Evolutionary conservation across 2,797 vertebrate species (phyloP).

Genomic region (Strix occidentalis): DNA sequence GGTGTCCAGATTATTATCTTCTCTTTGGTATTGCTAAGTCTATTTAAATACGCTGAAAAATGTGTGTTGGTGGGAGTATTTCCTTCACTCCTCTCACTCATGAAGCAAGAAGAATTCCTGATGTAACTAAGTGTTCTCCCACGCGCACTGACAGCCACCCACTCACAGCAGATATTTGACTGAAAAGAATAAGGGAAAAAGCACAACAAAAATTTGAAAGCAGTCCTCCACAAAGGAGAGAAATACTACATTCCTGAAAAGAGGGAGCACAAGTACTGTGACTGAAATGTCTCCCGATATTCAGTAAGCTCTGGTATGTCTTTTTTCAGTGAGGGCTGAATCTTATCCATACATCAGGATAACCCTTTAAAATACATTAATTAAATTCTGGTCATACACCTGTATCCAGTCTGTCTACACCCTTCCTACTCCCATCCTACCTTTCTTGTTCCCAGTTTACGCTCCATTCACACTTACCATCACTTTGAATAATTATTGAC

Average conservation of each 20-base stretch:
- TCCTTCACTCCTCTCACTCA: slow-evolving; percentile 31
- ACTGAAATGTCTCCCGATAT: background rate
- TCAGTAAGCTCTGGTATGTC: background rate
- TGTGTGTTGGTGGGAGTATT: slow-evolving; percentile 8
- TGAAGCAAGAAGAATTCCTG: slow-evolving; percentile 28
- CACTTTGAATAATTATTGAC: background rate
- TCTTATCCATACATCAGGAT: background rate
- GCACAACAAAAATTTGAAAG: background rate
- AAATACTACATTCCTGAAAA: background rate
- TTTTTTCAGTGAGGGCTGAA: background rate
- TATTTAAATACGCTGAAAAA: slow-evolving; percentile 25
- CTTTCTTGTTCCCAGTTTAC: accelerated
- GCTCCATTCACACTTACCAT: background rate
- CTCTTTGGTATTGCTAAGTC: background rate
- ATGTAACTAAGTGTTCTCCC: slow-evolving; percentile 29
- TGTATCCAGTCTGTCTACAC: background rate
- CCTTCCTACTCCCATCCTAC: background rate
- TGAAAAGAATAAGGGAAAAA: background rate
- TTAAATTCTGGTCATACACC: background rate
- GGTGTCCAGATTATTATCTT: slow-evolving; percentile 22
- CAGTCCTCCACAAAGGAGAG: background rate
- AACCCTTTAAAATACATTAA: background rate
- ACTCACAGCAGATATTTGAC: background rate
- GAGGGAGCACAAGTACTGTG: background rate
- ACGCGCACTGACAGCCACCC: background rate